A percentile compares a stretch with the other conserved stretches of the same genome.
Conservation (phyloP, 1,140 invertebrate genomes). For the Cydia amplana region DNA sequence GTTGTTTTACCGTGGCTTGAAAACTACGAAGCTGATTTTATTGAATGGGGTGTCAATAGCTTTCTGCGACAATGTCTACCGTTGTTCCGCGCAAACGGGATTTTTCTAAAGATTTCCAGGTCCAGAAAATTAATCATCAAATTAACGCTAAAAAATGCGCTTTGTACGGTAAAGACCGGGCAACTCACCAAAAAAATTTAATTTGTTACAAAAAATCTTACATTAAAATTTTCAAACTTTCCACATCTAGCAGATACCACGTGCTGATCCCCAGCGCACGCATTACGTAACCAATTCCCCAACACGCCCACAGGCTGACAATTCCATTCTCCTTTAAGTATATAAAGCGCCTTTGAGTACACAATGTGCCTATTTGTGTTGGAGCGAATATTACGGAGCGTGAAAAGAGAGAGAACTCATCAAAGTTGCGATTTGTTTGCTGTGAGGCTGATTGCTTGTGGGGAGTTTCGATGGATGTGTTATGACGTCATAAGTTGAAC, state of each 20-base stretch:
- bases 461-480: background rate
- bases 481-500: background rate
- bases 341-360: slow-evolving; percentile 31
- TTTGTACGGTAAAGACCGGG: too few species aligned
- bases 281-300: slow-evolving; percentile 5
- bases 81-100: too few species aligned
- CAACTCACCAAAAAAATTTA: too few species aligned
- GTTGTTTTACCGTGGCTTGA: too few species aligned
- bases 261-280: background rate
- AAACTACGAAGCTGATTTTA: too few species aligned
- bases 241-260: background rate
- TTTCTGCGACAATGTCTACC: too few species aligned
- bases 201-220: too few species aligned
- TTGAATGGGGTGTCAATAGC: too few species aligned
- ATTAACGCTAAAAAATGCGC: too few species aligned
- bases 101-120: too few species aligned
- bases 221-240: background rate
- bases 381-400: slow-evolving; percentile 12
- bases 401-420: slow-evolving; percentile 23
- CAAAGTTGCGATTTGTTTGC: slow-evolving; percentile 33
- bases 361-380: slow-evolving; percentile 25
- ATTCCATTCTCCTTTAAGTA: slow-evolving; percentile 32
- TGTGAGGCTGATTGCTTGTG: background rate
- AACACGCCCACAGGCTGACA: slow-evolving; percentile 23
- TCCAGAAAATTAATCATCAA: too few species aligned